Evolutionary conservation across 1,140 invertebrate species (phyloP).

Genomic region (Drosophila sechellia): DNA sequence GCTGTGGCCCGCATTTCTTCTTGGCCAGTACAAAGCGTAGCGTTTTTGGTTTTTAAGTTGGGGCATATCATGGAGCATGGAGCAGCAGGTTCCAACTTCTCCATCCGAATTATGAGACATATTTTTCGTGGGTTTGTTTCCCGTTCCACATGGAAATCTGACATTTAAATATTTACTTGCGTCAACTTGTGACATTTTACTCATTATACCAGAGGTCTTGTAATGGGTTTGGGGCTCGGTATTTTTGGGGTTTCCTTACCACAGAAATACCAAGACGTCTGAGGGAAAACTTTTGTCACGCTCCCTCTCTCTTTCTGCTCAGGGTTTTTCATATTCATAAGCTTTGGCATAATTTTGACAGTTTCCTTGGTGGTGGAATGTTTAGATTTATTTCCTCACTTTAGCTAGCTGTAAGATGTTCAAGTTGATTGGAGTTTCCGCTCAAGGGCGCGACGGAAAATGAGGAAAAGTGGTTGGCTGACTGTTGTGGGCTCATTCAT

Average conservation of each 20-base stretch:
- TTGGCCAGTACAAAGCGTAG: slow-evolving; percentile 8
- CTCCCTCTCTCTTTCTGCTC: neutral
- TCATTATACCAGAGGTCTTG: slow-evolving; percentile 60
- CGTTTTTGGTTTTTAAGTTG: slow-evolving; percentile 3
- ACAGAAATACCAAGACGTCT: slow-evolving; percentile 7
- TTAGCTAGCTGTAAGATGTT: slow-evolving; percentile 39
- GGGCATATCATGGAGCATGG: neutral
- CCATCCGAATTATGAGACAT: slow-evolving; percentile 69
- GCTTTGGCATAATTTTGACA: slow-evolving; percentile 80
- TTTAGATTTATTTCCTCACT: slow-evolving; percentile 78
- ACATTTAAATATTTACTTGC: slow-evolving; percentile 84
- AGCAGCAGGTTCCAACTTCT: slow-evolving; percentile 36
- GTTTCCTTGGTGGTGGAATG: slow-evolving; percentile 61
- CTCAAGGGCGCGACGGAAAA: slow-evolving; percentile 7
- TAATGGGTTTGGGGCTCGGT: slow-evolving; percentile 12
- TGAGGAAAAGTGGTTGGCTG: slow-evolving; percentile 4
- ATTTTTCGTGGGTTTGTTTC: slow-evolving; percentile 49
- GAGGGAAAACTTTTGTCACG: slow-evolving; percentile 60
- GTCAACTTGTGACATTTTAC: slow-evolving; percentile 83
- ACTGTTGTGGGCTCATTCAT: slow-evolving; percentile 52
- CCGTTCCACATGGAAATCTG: slow-evolving; percentile 73
- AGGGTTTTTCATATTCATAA: slow-evolving; percentile 75
- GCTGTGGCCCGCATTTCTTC: slow-evolving; percentile 65
- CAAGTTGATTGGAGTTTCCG: slow-evolving; percentile 60
- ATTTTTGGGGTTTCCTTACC: slow-evolving; percentile 14